phyloP scores from a whole-genome alignment of 2,888 invertebrate genomes.

The Clivina fossor region DNA sequence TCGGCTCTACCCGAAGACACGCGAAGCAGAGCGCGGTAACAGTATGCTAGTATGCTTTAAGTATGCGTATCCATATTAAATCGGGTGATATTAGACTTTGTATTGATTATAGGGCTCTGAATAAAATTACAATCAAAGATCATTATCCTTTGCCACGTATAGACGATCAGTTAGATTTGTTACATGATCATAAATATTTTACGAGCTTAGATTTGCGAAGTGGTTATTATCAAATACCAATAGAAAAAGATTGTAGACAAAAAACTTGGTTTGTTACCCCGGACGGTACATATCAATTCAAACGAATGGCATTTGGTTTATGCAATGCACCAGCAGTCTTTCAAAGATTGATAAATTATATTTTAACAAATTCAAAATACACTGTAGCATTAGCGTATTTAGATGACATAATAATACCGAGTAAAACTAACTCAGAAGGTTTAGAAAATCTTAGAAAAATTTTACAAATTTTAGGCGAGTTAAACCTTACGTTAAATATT shows the following conservation, averaged over 20 bases:
- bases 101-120: too few species aligned
- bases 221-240: not conserved
- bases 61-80: too few species aligned
- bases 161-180: not conserved
- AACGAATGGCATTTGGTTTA: not conserved
- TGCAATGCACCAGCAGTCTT: not conserved
- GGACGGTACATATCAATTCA: not conserved
- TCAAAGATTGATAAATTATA: not conserved
- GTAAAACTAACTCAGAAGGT: not conserved
- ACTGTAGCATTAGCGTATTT: not conserved
- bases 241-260: not conserved
- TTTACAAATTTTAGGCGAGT: not conserved
- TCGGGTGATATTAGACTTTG: too few species aligned
- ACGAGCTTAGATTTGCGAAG: not conserved
- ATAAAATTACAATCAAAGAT: too few species aligned
- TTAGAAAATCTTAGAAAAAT: conserved; percentile 1
- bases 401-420: not conserved
- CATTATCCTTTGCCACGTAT: not conserved
- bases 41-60: too few species aligned
- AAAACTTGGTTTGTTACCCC: not conserved
- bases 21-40: too few species aligned
- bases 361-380: not conserved
- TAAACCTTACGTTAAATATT: not conserved
- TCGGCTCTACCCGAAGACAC: too few species aligned
- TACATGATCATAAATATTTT: not conserved